Conservation (phyloP, 2,113 vertebrate genomes). For the Odocoileus hemionus region DNA sequence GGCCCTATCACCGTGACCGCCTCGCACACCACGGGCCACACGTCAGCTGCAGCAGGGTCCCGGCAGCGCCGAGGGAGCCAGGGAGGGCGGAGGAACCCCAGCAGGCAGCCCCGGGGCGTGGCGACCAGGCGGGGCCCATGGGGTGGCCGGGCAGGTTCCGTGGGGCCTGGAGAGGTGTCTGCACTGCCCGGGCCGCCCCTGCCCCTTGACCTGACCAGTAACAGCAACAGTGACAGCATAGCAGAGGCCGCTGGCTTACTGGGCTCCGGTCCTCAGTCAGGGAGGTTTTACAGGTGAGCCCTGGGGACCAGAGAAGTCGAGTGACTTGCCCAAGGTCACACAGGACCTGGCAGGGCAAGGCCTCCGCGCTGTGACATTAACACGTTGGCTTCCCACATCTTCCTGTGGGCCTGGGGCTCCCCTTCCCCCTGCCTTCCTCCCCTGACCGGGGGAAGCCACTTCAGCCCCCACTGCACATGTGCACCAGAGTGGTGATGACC, state of each 20-base stretch:
- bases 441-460: not conserved
- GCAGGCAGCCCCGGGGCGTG: slow-evolving; percentile 40
- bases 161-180: not conserved
- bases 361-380: not conserved
- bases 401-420: rapidly evolving
- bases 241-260: rapidly evolving
- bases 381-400: rapidly evolving
- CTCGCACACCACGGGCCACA: slow-evolving; percentile 81
- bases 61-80: slow-evolving; percentile 78
- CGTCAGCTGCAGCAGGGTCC: slow-evolving; percentile 86
- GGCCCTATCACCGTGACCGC: slow-evolving; percentile 76
- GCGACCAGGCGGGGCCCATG: rapidly evolving
- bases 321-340: not conserved
- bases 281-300: not conserved
- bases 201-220: not conserved
- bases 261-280: not conserved
- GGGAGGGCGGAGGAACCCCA: slow-evolving; percentile 73
- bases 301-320: not conserved
- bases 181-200: rapidly evolving
- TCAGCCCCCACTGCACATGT: rapidly evolving
- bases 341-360: not conserved
- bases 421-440: not conserved
- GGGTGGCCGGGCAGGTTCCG: rapidly evolving
- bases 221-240: rapidly evolving
- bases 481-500: rapidly evolving